A percentile compares a stretch with the other conserved stretches of the same genome.
These are phyloP conservation scores for Zaprionus ornatus DNA, from an alignment of 1,140 invertebrate species.

Conservation along the genomic window DNA sequence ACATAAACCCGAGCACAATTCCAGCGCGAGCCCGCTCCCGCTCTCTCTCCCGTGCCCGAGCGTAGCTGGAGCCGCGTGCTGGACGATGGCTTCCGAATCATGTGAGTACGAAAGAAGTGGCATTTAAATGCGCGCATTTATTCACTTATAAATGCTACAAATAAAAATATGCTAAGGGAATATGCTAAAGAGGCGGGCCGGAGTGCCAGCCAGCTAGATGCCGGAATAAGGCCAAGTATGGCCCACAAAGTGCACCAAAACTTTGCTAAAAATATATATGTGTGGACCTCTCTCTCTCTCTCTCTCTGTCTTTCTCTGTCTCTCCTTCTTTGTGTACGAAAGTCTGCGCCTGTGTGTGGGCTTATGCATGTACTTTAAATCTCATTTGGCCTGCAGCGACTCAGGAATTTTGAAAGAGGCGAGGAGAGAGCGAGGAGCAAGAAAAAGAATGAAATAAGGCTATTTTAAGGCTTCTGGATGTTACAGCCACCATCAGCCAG, in stretches of 20 bases:
- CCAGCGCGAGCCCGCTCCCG: neutral
- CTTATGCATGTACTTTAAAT: conserved; percentile 65
- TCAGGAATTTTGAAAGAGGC: conserved; percentile 59
- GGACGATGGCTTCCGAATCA: conserved; percentile 57
- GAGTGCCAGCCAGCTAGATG: conserved; percentile 14
- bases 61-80: conserved; percentile 15
- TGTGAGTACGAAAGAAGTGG: conserved; percentile 64
- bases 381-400: conserved; percentile 77
- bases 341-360: conserved; percentile 30
- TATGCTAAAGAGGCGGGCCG: conserved; percentile 73
- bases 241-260: conserved; percentile 53
- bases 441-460: conserved; percentile 33
- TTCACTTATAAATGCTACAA: conserved; percentile 82
- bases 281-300: neutral
- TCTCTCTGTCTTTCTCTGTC: neutral
- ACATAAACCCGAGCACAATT: conserved; percentile 19
- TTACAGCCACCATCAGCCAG: conserved; percentile 50
- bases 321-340: conserved; percentile 5
- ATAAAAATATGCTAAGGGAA: conserved; percentile 78
- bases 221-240: conserved; percentile 64
- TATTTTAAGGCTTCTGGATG: conserved; percentile 67
- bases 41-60: neutral
- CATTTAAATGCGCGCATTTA: conserved; percentile 81
- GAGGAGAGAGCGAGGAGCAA: conserved; percentile 25
- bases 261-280: conserved; percentile 33